These are phyloP conservation scores for Eudemis profundana DNA, from an alignment of 2,888 invertebrate species.

Conservation along the genomic window DNA sequence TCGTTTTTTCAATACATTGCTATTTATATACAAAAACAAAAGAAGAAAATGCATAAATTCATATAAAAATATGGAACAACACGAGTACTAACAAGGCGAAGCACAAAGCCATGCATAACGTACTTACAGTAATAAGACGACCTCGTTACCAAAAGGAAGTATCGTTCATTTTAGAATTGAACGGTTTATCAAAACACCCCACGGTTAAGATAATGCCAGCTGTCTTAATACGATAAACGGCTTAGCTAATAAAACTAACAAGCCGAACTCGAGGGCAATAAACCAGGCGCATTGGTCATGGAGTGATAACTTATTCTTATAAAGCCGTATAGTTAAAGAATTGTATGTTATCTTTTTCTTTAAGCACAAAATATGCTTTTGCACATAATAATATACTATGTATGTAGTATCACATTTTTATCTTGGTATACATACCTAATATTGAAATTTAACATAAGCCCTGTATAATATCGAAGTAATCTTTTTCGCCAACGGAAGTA, in stretches of 20 bases:
- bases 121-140: constrained; percentile 36
- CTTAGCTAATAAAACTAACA: constrained; percentile 79
- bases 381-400: no score
- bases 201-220: constrained; percentile 67
- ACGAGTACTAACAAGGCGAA: constrained; percentile 17
- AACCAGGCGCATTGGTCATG: constrained; percentile 64
- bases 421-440: no score
- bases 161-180: constrained; percentile 65
- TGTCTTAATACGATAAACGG: constrained; percentile 80
- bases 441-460: no score
- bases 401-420: no score
- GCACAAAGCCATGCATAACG: constrained; percentile 38
- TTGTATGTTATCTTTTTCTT: no score
- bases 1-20: neutral
- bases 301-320: constrained; percentile 28
- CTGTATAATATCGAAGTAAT: neutral
- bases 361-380: no score
- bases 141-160: constrained; percentile 47
- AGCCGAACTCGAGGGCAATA: constrained; percentile 74
- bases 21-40: constrained; percentile 4
- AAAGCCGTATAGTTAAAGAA: neutral
- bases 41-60: constrained; percentile 1
- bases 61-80: constrained; percentile 18
- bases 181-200: constrained; percentile 71
- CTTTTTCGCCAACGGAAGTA: neutral